Evolutionary conservation across 1,140 invertebrate species (phyloP), one percentile per base, ranked within the genome.

Genomic region (Cardiocondyla obscurior): DNA sequence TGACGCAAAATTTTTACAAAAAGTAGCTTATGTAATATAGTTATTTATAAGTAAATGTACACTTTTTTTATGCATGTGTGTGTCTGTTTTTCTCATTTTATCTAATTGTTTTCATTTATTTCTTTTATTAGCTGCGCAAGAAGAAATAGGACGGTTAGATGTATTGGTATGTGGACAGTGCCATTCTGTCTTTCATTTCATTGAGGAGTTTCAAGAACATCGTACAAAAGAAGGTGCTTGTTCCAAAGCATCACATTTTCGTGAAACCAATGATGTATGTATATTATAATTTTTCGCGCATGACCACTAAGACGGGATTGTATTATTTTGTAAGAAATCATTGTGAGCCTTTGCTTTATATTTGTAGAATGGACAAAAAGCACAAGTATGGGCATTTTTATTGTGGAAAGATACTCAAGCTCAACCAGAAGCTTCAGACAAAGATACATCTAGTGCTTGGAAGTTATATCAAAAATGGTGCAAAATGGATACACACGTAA

Each of bases 351-450:
- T 46, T 46, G 44, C n/a, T n/a, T n/a, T 53, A 58, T 33, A 49
- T 58, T 91, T 93, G 2, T 83, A 96, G 96, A 95, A 96, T 92
- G 97, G 97, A 93, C 95, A 95, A 72, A 97, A 97, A 93, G 96
- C 97, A 14, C 96, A 97, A 94, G 96, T 97, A 2, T 97, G 97
- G 97, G 97, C 96, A 57, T 98, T 97, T 91, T 94, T 97, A 12
- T 88, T 98, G 30, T 97, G 97, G 97, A 97, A 97, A 90, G 96
- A 96, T 89, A 95, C 96, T 7, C 95, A 96, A 85, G 95, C 95
- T 16, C 95, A 96, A 53, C 94, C 95, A 81, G 94, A 94, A 5
- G 92, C 93, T 49, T 90, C 94, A n/a, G 94, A 95, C 65, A 94
- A 91, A 49, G 93, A 94, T 46, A 85, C 88, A 0, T 93, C 91